A percentile compares a stretch with the other conserved stretches of the same genome.
Evolutionary conservation across 2,888 invertebrate species (phyloP).

Genomic region (Athrips mouffetella): DNA sequence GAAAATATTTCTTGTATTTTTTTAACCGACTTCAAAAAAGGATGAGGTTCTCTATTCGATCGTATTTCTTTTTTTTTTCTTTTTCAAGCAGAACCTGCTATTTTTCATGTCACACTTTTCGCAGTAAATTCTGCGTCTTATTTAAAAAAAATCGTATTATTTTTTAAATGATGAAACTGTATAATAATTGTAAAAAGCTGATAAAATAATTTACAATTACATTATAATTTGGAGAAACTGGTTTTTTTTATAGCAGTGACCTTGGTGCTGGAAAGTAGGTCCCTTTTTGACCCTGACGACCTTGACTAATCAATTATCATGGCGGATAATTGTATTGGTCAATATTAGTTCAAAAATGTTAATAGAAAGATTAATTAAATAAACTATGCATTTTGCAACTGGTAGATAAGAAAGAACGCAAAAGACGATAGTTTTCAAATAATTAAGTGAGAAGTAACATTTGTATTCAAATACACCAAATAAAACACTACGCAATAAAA

Average conservation of each 20-base stretch:
- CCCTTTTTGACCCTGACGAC: slow-evolving; percentile 42
- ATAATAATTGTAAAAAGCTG: slow-evolving; percentile 26
- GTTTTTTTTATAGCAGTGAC: slow-evolving; percentile 42
- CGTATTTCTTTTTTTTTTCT: no score
- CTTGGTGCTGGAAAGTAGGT: slow-evolving; percentile 60
- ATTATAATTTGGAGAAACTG: slow-evolving; percentile 43
- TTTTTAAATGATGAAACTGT: neutral
- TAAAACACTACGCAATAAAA: no score
- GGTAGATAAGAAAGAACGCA: no score
- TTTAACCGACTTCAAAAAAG: neutral
- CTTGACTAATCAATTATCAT: slow-evolving; percentile 56
- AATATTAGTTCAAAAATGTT: neutral
- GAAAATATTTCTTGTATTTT: no score
- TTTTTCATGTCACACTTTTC: slow-evolving; percentile 12
- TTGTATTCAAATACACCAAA: no score
- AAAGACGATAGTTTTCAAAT: no score
- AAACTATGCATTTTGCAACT: no score
- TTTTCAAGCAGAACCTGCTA: no score
- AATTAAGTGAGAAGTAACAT: no score
- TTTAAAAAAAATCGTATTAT: neutral
- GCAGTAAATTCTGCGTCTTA: slow-evolving; percentile 16
- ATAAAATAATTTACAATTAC: slow-evolving; percentile 30
- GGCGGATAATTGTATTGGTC: slow-evolving; percentile 30
- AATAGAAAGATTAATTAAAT: neutral
- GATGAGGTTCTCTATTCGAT: no score